Percentiles rank a stretch among this genome's conserved stretches.
Evolutionary conservation across 2,888 invertebrate species (phyloP).

Genomic region (Scrobipalpa atriplicella): DNA sequence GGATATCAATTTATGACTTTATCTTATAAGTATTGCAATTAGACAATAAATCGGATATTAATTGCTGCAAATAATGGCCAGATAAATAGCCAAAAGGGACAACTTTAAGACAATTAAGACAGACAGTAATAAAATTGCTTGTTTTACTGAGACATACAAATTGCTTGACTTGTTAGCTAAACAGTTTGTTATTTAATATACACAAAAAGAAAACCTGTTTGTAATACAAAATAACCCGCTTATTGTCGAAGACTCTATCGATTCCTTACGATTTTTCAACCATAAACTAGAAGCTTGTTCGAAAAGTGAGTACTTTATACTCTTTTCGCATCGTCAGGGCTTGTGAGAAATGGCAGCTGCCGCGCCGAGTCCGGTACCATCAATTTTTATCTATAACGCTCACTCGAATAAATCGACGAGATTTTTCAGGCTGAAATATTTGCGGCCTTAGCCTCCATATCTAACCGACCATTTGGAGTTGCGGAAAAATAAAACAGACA

Average conservation of each 20-base stretch:
- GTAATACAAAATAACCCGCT: too few species aligned
- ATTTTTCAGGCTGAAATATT: neutral
- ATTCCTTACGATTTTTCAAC: neutral
- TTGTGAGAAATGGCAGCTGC: constrained; percentile 11
- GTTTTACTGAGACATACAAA: too few species aligned
- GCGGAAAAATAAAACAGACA: neutral
- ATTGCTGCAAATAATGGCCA: neutral
- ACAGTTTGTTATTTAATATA: too few species aligned
- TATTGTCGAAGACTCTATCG: neutral
- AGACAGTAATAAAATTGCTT: too few species aligned
- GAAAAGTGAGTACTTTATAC: neutral
- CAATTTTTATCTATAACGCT: constrained; percentile 18
- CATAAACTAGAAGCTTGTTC: neutral
- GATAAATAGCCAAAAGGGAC: neutral
- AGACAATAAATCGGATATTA: neutral
- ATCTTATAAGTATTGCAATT: neutral
- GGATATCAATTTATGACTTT: neutral
- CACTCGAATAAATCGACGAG: constrained; percentile 16
- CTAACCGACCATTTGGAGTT: neutral
- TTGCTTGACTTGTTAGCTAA: too few species aligned
- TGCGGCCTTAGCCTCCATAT: neutral
- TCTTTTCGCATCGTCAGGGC: neutral
- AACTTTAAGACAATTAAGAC: neutral
- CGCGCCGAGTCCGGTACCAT: constrained; percentile 6
- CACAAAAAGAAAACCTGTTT: too few species aligned